These are phyloP conservation scores for Patella caerulea DNA, from an alignment of 2,888 invertebrate species.

Conservation along the genomic window DNA sequence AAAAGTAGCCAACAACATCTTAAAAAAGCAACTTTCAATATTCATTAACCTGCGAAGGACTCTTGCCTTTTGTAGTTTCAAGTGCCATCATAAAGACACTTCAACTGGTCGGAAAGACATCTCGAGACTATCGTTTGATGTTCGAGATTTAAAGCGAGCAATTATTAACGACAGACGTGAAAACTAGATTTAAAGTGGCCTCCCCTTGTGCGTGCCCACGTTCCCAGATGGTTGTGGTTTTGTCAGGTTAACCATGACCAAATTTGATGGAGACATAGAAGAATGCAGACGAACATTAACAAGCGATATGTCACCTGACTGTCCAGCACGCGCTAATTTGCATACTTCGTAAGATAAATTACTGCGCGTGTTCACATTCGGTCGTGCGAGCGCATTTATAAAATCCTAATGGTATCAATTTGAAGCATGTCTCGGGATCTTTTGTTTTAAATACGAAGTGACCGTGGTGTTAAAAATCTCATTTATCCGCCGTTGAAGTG, in stretches of 20 bases:
- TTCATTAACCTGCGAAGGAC: no score
- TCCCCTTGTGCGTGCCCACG: not conserved
- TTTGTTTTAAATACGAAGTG: not conserved
- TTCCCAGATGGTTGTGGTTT: constrained; percentile 5
- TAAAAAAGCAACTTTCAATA: no score
- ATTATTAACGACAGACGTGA: constrained; percentile 2
- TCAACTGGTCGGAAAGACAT: constrained; percentile 1
- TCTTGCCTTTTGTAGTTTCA: not conserved
- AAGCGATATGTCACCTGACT: constrained; percentile 10
- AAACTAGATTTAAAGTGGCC: not conserved
- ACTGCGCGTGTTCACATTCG: constrained; percentile 9
- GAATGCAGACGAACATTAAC: constrained; percentile 10
- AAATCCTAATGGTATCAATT: not conserved
- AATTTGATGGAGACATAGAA: constrained; percentile 8
- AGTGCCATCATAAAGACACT: constrained; percentile 6
- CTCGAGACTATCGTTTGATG: constrained; percentile 7
- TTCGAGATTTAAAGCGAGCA: not conserved
- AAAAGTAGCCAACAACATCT: no score
- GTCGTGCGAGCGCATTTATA: constrained; percentile 9
- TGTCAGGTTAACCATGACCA: not conserved
- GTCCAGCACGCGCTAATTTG: constrained; percentile 11
- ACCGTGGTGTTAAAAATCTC: not conserved
- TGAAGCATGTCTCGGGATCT: not conserved
- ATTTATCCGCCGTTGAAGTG: not conserved
- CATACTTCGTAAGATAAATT: constrained; percentile 7